phyloP scores from a whole-genome alignment of 2,113 vertebrate species.

The Ifrita kowaldi region DNA sequence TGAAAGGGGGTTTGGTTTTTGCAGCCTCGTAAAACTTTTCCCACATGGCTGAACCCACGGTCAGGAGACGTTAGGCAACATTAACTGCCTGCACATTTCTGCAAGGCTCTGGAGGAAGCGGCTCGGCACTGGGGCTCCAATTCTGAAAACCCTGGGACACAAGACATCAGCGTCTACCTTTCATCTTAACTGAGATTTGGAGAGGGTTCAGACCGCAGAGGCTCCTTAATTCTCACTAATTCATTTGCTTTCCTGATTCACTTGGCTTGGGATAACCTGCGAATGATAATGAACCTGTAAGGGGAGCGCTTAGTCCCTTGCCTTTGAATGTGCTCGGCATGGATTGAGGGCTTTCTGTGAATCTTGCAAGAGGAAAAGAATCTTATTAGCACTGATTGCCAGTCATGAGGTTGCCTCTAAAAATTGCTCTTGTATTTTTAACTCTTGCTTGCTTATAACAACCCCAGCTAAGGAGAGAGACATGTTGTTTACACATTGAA shows the following conservation, averaged over 20 bases:
- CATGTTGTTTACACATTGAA: slow-evolving; percentile 8
- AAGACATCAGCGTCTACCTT: slow-evolving; percentile 88
- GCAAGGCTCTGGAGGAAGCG: slow-evolving; percentile 72
- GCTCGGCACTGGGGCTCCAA: slow-evolving; percentile 75
- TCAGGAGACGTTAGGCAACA: slow-evolving; percentile 91
- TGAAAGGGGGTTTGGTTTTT: slow-evolving; percentile 79
- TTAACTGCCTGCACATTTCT: slow-evolving; percentile 86
- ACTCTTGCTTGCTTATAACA: slow-evolving; percentile 71
- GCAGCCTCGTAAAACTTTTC: slow-evolving; percentile 85
- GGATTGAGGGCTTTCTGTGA: slow-evolving; percentile 93
- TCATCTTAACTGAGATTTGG: slow-evolving; percentile 97
- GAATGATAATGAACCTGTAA: slow-evolving; percentile 97
- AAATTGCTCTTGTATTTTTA: slow-evolving; percentile 77
- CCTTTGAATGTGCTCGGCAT: slow-evolving; percentile 96
- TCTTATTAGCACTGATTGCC: slow-evolving; percentile 89
- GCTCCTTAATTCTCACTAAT: slow-evolving; percentile 99
- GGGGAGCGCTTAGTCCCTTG: slow-evolving; percentile 86
- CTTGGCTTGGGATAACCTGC: slow-evolving; percentile 93
- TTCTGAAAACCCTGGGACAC: slow-evolving; percentile 81
- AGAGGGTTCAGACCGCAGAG: slow-evolving; percentile 95
- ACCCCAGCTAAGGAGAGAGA: neutral
- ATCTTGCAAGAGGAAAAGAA: slow-evolving; percentile 87
- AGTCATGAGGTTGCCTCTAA: slow-evolving; percentile 84
- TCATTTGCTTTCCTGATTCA: slow-evolving; percentile 99
- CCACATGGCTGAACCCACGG: slow-evolving; percentile 87